phyloP scores from a whole-genome alignment of 2,888 invertebrate genomes.

The Torymus aiolomorphi region DNA sequence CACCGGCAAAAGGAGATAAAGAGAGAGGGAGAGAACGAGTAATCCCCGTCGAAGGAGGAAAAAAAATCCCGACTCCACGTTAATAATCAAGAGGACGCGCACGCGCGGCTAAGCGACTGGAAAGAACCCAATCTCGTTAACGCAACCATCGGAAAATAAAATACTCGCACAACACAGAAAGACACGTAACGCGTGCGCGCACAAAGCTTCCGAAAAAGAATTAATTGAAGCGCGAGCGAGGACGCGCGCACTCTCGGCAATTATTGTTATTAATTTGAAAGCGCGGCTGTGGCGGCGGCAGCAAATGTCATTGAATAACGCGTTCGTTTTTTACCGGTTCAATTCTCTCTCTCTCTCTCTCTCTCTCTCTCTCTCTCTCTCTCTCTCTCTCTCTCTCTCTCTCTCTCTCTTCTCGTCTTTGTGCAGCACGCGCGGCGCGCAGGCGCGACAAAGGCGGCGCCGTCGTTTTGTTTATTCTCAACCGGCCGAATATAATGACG shows the following conservation, averaged over 20 bases:
- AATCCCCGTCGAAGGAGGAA: too few species aligned
- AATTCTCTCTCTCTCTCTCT: neutral
- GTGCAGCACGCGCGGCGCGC: too few species aligned
- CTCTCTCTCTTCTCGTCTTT: neutral
- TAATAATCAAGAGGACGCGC: too few species aligned
- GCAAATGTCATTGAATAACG: slow-evolving; percentile 3
- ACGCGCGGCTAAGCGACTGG: neutral
- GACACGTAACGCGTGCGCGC: neutral
- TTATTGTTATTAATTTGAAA: slow-evolving; percentile 25
- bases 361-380: neutral
- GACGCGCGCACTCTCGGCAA: neutral
- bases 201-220: slow-evolving; percentile 17
- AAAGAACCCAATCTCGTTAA: neutral
- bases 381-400: neutral
- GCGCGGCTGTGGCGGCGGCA: neutral
- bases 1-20: neutral
- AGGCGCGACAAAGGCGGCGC: too few species aligned
- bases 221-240: slow-evolving; percentile 14
- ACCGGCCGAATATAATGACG: too few species aligned
- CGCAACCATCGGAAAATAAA: neutral
- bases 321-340: neutral
- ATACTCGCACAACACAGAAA: neutral
- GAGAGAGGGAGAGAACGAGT: neutral
- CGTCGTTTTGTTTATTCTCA: too few species aligned
- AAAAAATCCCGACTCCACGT: too few species aligned